Conservation (phyloP, 1,140 invertebrate species). For the Drosophila dunni region DNA sequence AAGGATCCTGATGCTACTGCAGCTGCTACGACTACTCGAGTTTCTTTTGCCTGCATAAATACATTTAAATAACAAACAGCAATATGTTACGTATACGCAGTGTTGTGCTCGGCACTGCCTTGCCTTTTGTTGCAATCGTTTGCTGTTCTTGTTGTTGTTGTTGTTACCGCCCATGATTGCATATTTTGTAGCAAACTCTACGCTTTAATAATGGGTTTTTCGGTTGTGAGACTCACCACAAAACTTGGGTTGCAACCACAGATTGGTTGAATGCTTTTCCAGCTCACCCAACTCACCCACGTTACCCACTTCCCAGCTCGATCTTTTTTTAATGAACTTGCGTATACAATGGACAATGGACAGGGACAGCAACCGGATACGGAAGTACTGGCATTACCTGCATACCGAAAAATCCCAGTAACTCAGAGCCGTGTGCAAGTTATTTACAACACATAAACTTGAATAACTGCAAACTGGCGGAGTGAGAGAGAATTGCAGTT, state of each 20-base stretch:
- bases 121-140: constrained; percentile 9
- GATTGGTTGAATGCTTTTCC: constrained; percentile 8
- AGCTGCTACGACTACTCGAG: constrained; percentile 25
- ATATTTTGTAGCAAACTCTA: constrained; percentile 72
- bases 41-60: constrained; percentile 66
- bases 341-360: constrained; percentile 38
- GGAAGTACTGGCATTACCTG: constrained; percentile 75
- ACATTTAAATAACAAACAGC: constrained; percentile 76
- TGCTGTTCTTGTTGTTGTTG: constrained; percentile 26
- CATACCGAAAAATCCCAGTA: constrained; percentile 43
- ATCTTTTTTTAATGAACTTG: constrained; percentile 69
- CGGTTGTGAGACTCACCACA: constrained; percentile 60
- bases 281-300: too few relatives aligned
- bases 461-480: constrained; percentile 36
- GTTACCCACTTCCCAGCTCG: neutral
- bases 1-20: constrained; percentile 34
- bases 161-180: constrained; percentile 66
- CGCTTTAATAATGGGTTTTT: constrained; percentile 81
- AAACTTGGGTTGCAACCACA: constrained; percentile 48
- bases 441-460: constrained; percentile 68
- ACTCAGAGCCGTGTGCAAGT: constrained; percentile 33
- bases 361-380: constrained; percentile 1
- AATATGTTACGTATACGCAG: constrained; percentile 81
- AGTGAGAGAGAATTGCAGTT: neutral
- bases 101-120: constrained; percentile 25